These are phyloP conservation scores for Phoebastria nigripes DNA, from an alignment of 2,797 vertebrate species.

Conservation along the genomic window DNA sequence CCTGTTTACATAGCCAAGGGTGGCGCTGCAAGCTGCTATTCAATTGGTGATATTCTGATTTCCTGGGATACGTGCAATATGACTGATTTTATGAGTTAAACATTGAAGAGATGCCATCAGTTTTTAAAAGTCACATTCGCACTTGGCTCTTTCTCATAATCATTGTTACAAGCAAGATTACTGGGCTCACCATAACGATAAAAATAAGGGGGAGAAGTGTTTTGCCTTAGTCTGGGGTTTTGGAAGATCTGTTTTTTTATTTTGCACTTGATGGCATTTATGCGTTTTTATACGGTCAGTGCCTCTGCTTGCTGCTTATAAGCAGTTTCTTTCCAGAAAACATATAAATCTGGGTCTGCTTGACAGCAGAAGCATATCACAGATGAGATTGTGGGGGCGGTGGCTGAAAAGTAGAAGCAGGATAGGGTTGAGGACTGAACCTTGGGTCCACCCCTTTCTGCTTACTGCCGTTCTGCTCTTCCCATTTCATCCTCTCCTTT, in stretches of 20 bases:
- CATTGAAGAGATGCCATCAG: neutral
- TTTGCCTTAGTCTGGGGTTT: neutral
- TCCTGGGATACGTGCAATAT: neutral
- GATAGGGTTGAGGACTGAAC: neutral
- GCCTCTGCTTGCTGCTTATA: neutral
- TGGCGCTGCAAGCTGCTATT: neutral
- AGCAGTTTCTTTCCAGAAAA: neutral
- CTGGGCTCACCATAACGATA: neutral
- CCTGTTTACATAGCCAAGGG: neutral
- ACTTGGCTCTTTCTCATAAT: neutral
- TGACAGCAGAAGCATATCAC: neutral
- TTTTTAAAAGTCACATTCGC: neutral
- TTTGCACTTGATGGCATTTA: neutral
- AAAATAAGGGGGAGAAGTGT: neutral
- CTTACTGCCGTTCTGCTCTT: neutral
- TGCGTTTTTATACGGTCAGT: neutral
- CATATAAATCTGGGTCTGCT: neutral
- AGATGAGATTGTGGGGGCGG: neutral
- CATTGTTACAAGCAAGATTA: neutral
- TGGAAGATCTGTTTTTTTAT: neutral
- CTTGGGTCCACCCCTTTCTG: slow-evolving; percentile 31
- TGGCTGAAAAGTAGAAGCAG: neutral
- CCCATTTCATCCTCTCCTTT: neutral
- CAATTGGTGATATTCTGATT: neutral
- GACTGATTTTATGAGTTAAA: neutral